Percentiles rank a stretch among this genome's conserved stretches.
Evolutionary conservation across 2,797 vertebrate species (phyloP).

Genomic region (Chrysocyon brachyurus): DNA sequence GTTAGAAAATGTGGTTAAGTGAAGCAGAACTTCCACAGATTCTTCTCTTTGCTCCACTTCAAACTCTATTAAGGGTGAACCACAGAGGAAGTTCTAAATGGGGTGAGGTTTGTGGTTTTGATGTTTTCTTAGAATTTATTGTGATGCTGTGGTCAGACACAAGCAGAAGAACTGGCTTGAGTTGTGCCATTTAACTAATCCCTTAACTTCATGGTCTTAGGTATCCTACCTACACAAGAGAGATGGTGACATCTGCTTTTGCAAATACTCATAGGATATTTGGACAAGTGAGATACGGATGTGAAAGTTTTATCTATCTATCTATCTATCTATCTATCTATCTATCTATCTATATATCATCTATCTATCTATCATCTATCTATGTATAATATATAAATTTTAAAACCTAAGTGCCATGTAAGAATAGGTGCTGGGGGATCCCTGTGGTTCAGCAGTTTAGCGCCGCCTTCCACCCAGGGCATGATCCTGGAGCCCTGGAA

Average conservation of each 20-base stretch:
- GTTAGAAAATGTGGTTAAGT: not conserved
- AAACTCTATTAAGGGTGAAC: not conserved
- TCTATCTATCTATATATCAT: not conserved
- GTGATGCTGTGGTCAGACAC: not conserved
- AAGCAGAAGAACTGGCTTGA: not conserved
- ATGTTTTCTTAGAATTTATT: constrained; percentile 8
- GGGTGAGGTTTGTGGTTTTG: not conserved
- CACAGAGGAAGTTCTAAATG: not conserved
- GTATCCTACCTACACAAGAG: not conserved
- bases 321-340: not conserved
- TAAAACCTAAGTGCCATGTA: not conserved
- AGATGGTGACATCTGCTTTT: not conserved
- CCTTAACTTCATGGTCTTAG: not conserved
- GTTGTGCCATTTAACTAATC: not conserved
- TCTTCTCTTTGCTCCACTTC: not conserved
- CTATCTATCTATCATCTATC: too few species aligned
- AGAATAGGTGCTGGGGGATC: not conserved
- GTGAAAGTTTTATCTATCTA: not conserved
- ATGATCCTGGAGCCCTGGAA: too few species aligned
- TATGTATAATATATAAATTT: not conserved
- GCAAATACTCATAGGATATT: not conserved
- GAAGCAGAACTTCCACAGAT: not conserved
- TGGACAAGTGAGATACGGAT: not conserved
- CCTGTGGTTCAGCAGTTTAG: too few species aligned
- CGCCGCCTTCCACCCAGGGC: too few species aligned